Evolutionary conservation across 2,113 vertebrate genomes (phyloP).

Genomic region (Sitta europaea): DNA sequence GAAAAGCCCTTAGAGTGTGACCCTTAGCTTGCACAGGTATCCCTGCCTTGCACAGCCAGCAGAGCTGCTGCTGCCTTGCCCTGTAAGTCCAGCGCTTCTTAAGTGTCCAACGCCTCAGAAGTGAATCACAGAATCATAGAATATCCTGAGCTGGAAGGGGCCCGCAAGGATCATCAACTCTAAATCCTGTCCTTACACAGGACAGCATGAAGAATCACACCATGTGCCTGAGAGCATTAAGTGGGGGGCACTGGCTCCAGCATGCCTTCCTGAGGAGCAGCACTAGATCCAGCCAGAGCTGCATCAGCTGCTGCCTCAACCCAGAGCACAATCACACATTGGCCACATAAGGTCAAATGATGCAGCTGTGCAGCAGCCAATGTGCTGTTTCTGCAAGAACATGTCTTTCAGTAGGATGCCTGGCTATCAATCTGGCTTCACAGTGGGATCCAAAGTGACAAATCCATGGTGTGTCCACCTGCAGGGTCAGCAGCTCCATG

Average conservation of each 20-base stretch:
- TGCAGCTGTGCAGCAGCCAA: rapidly evolving
- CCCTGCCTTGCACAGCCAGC: neutral
- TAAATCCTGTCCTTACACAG: neutral
- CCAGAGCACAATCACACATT: neutral
- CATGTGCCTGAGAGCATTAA: neutral
- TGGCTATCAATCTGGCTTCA: neutral
- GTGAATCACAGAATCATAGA: neutral
- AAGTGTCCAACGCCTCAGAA: neutral
- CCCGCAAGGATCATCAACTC: neutral
- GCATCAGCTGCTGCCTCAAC: neutral
- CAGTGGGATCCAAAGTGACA: neutral
- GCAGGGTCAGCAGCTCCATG: neutral
- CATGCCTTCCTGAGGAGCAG: rapidly evolving
- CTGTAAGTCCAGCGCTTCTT: neutral
- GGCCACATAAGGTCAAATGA: rapidly evolving
- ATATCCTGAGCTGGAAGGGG: neutral
- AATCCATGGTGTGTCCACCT: rapidly evolving
- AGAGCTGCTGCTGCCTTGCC: neutral
- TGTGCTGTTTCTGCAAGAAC: neutral
- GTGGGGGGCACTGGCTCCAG: rapidly evolving
- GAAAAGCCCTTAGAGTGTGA: neutral
- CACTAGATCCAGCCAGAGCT: neutral
- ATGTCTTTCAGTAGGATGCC: neutral
- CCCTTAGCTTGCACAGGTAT: rapidly evolving
- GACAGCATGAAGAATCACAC: neutral